Evolutionary conservation across 2,888 invertebrate species (phyloP).

Genomic region (Amphimallon solstitiale): DNA sequence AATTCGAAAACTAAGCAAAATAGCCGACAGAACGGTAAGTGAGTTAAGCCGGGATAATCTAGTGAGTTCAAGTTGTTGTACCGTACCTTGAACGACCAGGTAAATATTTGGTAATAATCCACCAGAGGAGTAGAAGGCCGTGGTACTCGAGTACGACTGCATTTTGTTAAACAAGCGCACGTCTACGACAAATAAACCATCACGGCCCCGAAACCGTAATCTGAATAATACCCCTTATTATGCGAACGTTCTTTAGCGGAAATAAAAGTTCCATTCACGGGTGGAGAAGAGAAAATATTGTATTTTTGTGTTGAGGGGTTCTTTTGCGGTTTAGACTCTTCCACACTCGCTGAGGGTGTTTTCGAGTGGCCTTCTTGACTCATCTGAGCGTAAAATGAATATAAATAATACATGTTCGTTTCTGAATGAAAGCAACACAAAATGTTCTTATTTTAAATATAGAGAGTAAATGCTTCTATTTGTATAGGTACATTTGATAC

Average conservation of each 20-base stretch:
- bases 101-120: constrained; percentile 33
- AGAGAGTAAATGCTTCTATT: too few relatives aligned
- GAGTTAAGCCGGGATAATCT: constrained; percentile 52
- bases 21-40: constrained; percentile 37
- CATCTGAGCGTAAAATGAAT: constrained; percentile 34
- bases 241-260: constrained; percentile 28
- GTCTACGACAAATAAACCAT: constrained; percentile 33
- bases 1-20: too few relatives aligned
- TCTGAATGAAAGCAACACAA: too few relatives aligned
- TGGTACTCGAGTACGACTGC: not conserved
- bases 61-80: constrained; percentile 34
- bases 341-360: constrained; percentile 4
- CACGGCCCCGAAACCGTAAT: constrained; percentile 12
- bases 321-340: constrained; percentile 1
- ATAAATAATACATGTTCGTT: too few relatives aligned
- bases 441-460: too few relatives aligned
- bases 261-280: constrained; percentile 32
- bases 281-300: constrained; percentile 10
- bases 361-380: constrained; percentile 37
- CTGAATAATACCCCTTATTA: constrained; percentile 33
- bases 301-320: constrained; percentile 20
- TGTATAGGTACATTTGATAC: too few relatives aligned
- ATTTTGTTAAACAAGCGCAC: not conserved
- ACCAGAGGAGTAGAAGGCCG: not conserved
- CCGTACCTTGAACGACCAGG: constrained; percentile 44